Percentiles rank a stretch among this genome's conserved stretches.
Conservation (phyloP, 2,113 vertebrate genomes). For the Cacatua alba region DNA sequence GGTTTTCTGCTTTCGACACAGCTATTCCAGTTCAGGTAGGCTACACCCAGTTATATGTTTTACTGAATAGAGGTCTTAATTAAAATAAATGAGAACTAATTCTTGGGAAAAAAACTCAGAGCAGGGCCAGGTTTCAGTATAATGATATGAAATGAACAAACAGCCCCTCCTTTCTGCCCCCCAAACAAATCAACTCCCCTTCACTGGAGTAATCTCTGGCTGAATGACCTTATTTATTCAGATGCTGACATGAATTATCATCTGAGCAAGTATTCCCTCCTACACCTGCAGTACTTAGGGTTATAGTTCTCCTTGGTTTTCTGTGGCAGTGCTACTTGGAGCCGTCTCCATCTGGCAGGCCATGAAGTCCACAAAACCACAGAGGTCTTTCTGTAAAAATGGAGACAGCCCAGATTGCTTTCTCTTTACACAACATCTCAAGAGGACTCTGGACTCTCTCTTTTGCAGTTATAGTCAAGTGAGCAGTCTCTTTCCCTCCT, state of each 20-base stretch:
- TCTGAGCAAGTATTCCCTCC: conserved; percentile 56
- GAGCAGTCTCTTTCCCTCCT: conserved; percentile 39
- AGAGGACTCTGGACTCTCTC: conserved; percentile 38
- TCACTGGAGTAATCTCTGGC: conserved; percentile 42
- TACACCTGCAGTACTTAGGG: conserved; percentile 57
- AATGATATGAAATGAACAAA: conserved; percentile 23
- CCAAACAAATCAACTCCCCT: conserved; percentile 37
- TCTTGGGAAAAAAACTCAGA: background rate
- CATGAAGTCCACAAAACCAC: conserved; percentile 31
- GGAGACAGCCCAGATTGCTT: conserved; percentile 64
- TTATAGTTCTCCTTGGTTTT: conserved; percentile 60
- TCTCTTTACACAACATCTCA: conserved; percentile 69
- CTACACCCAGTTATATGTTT: background rate
- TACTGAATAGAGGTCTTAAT: conserved; percentile 28
- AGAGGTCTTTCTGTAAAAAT: conserved; percentile 56
- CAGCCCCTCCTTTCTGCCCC: conserved; percentile 24
- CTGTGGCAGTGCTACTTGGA: conserved; percentile 52
- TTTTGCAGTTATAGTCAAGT: conserved; percentile 40
- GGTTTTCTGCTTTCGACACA: background rate
- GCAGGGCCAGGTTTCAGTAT: background rate
- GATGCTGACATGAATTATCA: conserved; percentile 65
- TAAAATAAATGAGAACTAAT: conserved; percentile 27
- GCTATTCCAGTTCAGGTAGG: conserved; percentile 9
- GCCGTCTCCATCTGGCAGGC: conserved; percentile 34
- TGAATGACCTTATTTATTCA: conserved; percentile 65